Evolutionary conservation across 2,888 invertebrate species (phyloP).

Genomic region (Ennomos fuscantarius): DNA sequence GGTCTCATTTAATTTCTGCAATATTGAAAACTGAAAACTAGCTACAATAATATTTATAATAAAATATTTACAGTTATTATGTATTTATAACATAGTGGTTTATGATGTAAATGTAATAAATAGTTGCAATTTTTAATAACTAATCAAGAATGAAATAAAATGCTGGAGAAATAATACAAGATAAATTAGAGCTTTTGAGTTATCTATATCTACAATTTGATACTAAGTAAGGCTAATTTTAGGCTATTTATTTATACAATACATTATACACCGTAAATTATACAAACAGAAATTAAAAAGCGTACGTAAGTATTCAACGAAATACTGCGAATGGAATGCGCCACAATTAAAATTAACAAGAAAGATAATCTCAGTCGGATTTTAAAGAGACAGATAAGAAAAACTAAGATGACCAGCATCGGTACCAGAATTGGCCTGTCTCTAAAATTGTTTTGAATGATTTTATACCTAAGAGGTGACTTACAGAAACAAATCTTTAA

Average conservation of each 20-base stretch:
- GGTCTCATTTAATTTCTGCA: too few species aligned
- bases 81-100: not conserved
- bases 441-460: conserved; percentile 44
- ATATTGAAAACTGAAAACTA: conserved; percentile 1
- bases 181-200: conserved; percentile 54
- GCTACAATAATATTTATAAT: not conserved
- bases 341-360: conserved; percentile 58
- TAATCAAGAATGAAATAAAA: conserved; percentile 37
- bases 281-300: conserved; percentile 48
- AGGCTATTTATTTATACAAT: conserved; percentile 56
- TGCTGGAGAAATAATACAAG: conserved; percentile 26
- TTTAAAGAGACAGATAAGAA: conserved; percentile 55
- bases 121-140: conserved; percentile 13
- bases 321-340: conserved; percentile 75
- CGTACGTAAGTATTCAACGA: conserved; percentile 43
- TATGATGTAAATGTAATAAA: conserved; percentile 26
- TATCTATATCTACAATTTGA: conserved; percentile 39
- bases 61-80: conserved; percentile 14
- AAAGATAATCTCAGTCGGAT: conserved; percentile 64
- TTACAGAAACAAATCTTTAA: conserved; percentile 61
- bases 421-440: conserved; percentile 54
- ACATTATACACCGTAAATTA: conserved; percentile 46
- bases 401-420: conserved; percentile 71
- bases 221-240: conserved; percentile 44
- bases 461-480: conserved; percentile 73